Evolutionary conservation across 2,113 vertebrate genomes (phyloP).

Genomic region (Vidua chalybeata): DNA sequence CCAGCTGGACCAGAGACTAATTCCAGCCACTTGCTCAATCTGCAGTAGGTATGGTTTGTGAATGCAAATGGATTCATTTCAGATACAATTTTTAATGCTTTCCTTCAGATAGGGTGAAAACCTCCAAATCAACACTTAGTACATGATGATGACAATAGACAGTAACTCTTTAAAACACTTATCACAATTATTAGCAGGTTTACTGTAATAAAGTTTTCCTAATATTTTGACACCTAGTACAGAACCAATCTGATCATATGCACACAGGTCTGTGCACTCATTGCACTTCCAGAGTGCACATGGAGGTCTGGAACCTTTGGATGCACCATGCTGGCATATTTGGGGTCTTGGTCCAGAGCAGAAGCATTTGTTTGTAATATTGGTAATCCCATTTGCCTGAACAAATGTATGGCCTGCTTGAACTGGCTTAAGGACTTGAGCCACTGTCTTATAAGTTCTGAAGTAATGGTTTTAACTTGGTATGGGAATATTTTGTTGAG

Average conservation of each 20-base stretch:
- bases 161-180: not conserved
- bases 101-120: not conserved
- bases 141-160: not conserved
- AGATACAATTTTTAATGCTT: not conserved
- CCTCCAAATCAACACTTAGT: not conserved
- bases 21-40: not conserved
- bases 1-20: not conserved
- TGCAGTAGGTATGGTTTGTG: not conserved
- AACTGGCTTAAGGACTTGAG: not conserved
- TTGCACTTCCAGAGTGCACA: not conserved
- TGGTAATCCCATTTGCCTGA: not conserved
- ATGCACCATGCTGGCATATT: not conserved
- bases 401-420: not conserved
- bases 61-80: not conserved
- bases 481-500: not conserved
- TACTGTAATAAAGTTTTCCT: not conserved
- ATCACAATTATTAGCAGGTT: not conserved
- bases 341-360: not conserved
- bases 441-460: not conserved
- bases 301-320: not conserved
- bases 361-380: not conserved
- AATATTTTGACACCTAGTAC: not conserved
- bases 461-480: not conserved
- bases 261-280: not conserved
- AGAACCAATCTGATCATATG: not conserved